Base-by-base conservation (phyloP, 2,113 vertebrate species). In the Menura novaehollandiae region DNA sequence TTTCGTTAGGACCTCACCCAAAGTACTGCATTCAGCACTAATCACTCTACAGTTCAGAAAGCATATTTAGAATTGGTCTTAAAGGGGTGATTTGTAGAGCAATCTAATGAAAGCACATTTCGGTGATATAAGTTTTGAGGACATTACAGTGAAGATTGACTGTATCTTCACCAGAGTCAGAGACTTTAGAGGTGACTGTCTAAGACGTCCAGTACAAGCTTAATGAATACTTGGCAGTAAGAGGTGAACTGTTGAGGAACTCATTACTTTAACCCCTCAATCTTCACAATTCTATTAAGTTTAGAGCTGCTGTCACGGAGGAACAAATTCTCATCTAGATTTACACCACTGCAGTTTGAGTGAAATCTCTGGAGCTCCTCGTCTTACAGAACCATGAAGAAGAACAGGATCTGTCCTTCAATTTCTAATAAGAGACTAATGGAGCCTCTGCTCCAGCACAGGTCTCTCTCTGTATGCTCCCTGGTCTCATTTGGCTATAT, bases 81-180 rank as follows among this genome's bases (percentile, higher is more conserved):
- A 96, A 96, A 97, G 94, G 97, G 63, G 79, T 56, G 51, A 98
- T 98, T 98, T 97, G 91, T 94, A 96, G 95, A 98, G 94, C 95
- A 96, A 97, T 97, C 80, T 98, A 97, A 96, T 95, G 94, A 96
- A 97, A 97, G 92, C 64, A 95, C 94, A 96, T 96, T 96, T 97
- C 68, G 12, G 96, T 97, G 91, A 96, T 93, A 86, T 71, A 97
- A 85, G 88, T 97, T 97, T 97, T 96, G 95, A 97, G 96, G 94
- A 95, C 97, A 97, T 98, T 97, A 94, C 71, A 88, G 77, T 4
- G n/a, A 97, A 98, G 97, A 97, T 91, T 96, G 97, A 98, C 94
- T 97, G 87, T 89, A 96, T 97, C 95, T 91, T 96, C 76, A 95
- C 87, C 92, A 96, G 91, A 97, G 93, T 97, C 91, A 96, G 92